These are phyloP conservation scores for Saturnia pavonia DNA, from an alignment of 2,888 invertebrate genomes.

Conservation along the genomic window DNA sequence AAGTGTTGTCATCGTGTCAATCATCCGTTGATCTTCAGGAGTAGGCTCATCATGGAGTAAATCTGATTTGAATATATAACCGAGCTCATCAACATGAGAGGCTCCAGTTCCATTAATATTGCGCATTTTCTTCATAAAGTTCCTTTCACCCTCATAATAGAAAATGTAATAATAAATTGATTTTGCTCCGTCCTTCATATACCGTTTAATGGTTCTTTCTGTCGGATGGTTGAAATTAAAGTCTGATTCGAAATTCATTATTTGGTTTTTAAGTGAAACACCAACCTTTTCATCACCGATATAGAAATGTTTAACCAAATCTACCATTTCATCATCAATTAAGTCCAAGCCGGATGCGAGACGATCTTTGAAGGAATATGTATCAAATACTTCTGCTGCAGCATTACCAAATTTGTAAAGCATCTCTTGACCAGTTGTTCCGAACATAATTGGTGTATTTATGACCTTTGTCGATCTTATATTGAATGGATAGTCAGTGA, in stretches of 20 bases:
- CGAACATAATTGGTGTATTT: conserved; percentile 27
- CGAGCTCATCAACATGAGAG: conserved; percentile 46
- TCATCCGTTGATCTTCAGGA: conserved; percentile 22
- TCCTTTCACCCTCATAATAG: conserved; percentile 44
- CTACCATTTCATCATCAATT: conserved; percentile 26
- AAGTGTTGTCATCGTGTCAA: conserved; percentile 25
- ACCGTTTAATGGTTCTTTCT: conserved; percentile 37
- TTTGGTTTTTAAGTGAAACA: conserved; percentile 20
- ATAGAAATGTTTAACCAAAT: conserved; percentile 37
- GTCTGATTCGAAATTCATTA: conserved; percentile 42
- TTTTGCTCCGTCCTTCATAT: conserved; percentile 31
- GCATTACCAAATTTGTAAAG: conserved; percentile 25
- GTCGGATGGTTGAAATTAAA: conserved; percentile 36
- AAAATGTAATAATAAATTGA: conserved; percentile 46
- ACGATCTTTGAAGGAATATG: conserved; percentile 27
- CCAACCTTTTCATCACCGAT: conserved; percentile 36
- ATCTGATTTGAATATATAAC: conserved; percentile 42
- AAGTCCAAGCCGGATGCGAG: conserved; percentile 28
- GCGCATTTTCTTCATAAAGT: conserved; percentile 31
- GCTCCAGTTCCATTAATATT: conserved; percentile 38
- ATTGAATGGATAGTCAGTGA: conserved; percentile 26
- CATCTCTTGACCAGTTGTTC: conserved; percentile 32
- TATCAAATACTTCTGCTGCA: conserved; percentile 26
- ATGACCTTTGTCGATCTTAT: conserved; percentile 27
- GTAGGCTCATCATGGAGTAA: conserved; percentile 14